Base-by-base conservation (phyloP, 2,888 invertebrate species). In the Atherix ibis region DNA sequence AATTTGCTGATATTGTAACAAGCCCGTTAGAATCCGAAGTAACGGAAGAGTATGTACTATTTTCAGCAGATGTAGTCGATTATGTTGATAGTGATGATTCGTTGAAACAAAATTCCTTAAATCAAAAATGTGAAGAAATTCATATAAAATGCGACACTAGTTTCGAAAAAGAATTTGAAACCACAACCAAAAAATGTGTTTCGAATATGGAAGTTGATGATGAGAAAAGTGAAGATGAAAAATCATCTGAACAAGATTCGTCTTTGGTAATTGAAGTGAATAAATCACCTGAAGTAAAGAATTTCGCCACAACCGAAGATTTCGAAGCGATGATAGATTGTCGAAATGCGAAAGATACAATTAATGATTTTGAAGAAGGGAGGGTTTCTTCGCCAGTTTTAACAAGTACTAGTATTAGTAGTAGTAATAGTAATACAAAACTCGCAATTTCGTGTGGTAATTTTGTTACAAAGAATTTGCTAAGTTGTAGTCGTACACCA, bases 321-420 rank as follows among this genome's bases (percentile, higher is more conserved):
- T 74, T 73, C 45, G 73, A 74, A 46, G 71, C 73, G 41, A 52
- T 74, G 14, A 75, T 74, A 25, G 73, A 74, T 43, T 68, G 71
- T 43, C 71, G 70, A 1, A 68, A 68, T 39, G 63, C 67, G 1
- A 68, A 70, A 40, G 71, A 72, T 32, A 64, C 63, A 45, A 45
- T n/a, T n/a, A n/a, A n/a, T n/a, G n/a, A n/a, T n/a, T n/a, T n/a
- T n/a, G 46, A 46, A 15, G 37, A 45, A 3, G 47, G 47, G 8
- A 45, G 48, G 18, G 47, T 40, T 3, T 14, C 34, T 3, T 9
- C 30, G 6, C 10, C 14, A n/a, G 16, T 6, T 9, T 12, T 16
- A 12, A 25, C 16, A 4, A 14, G 8, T n/a, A 17, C 13, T 16
- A 16, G 29, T 2, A 47, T 44, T 6, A 37, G 34, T 9, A 33